Evolutionary conservation across 2,113 vertebrate genomes (phyloP).

Genomic region (Arizona elegans): DNA sequence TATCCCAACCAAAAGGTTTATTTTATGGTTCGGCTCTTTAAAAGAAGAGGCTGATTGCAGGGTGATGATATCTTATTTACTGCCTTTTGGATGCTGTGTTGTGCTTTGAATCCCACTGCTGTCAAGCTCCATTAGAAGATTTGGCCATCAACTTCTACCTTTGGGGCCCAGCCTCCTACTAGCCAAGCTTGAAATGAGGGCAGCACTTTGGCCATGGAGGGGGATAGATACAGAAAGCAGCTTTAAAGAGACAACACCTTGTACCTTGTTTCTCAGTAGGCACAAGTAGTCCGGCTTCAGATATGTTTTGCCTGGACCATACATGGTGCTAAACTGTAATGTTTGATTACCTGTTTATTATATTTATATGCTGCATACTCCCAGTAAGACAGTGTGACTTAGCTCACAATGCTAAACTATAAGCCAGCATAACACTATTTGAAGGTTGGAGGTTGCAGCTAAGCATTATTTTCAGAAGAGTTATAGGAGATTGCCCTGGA

Average conservation of each 20-base stretch:
- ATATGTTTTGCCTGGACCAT: neutral
- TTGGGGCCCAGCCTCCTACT: conserved; percentile 57
- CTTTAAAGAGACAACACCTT: conserved; percentile 7
- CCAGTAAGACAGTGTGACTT: neutral
- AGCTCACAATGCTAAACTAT: neutral
- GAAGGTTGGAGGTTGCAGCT: neutral
- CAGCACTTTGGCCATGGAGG: conserved; percentile 9
- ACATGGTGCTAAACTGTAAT: neutral
- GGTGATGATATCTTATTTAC: conserved; percentile 31
- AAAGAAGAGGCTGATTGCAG: conserved; percentile 51
- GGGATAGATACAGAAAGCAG: neutral
- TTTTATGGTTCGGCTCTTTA: conserved; percentile 65
- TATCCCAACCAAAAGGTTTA: conserved; percentile 47
- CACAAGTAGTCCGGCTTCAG: neutral
- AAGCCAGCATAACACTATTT: neutral
- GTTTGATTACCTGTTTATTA: neutral
- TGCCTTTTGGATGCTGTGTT: conserved; percentile 35
- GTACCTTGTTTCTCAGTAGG: no score
- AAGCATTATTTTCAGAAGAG: neutral
- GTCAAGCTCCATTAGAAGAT: conserved; percentile 76
- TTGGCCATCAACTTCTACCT: conserved; percentile 64
- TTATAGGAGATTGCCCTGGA: neutral
- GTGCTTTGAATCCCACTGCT: conserved; percentile 71
- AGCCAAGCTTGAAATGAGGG: conserved; percentile 62
- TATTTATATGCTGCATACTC: neutral